A percentile compares a stretch with the other conserved stretches of the same genome.
Conservation (phyloP, 2,888 invertebrate genomes). For the Lamproptera curius region DNA sequence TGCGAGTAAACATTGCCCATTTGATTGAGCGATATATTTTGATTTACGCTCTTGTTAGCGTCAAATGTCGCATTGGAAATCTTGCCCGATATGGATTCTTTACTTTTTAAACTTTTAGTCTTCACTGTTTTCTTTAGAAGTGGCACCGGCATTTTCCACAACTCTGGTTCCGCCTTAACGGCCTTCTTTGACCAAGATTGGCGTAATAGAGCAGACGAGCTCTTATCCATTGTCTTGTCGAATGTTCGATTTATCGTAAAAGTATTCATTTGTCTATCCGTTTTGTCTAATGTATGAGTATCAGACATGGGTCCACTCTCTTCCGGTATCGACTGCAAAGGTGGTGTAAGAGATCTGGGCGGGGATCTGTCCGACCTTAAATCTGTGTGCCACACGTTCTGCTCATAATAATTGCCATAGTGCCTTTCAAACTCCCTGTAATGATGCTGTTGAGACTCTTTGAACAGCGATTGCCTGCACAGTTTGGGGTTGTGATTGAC, state of each 20-base stretch:
- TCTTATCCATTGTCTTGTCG: slow-evolving; percentile 44
- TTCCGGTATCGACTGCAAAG: slow-evolving; percentile 70
- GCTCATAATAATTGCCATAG: slow-evolving; percentile 38
- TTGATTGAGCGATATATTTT: slow-evolving; percentile 56
- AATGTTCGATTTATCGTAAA: slow-evolving; percentile 68
- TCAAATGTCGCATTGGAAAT: slow-evolving; percentile 44
- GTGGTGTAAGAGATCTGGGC: slow-evolving; percentile 57
- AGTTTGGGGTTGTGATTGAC: slow-evolving; percentile 51
- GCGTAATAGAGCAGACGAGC: slow-evolving; percentile 35
- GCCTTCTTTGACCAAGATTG: slow-evolving; percentile 64
- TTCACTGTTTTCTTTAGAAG: slow-evolving; percentile 45
- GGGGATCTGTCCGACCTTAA: slow-evolving; percentile 50
- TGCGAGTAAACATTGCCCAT: slow-evolving; percentile 66
- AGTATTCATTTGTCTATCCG: slow-evolving; percentile 50
- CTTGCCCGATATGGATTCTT: slow-evolving; percentile 38
- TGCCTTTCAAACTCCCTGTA: slow-evolving; percentile 46
- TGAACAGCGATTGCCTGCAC: slow-evolving; percentile 62
- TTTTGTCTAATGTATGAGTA: slow-evolving; percentile 50
- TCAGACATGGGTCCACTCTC: slow-evolving; percentile 60
- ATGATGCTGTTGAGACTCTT: slow-evolving; percentile 49
- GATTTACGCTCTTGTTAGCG: slow-evolving; percentile 62
- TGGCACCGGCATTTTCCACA: slow-evolving; percentile 58
- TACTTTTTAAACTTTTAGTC: slow-evolving; percentile 38
- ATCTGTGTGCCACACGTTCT: slow-evolving; percentile 58
- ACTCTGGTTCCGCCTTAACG: slow-evolving; percentile 51